These are phyloP conservation scores for Parotia lawesii DNA, from an alignment of 2,113 vertebrate genomes.

Conservation along the genomic window DNA sequence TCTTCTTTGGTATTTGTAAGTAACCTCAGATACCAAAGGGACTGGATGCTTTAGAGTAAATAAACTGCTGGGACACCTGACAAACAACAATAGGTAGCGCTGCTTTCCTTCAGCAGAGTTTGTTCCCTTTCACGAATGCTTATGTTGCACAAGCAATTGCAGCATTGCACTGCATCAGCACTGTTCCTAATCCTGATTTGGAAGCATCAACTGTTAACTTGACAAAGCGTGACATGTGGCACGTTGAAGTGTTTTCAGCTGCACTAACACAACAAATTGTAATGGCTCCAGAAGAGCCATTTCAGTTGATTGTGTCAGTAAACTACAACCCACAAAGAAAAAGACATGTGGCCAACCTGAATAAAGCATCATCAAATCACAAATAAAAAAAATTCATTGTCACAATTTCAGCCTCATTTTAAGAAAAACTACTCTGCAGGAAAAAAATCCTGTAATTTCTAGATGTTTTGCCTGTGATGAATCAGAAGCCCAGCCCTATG, in stretches of 20 bases:
- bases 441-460: not conserved
- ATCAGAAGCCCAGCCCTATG: not conserved
- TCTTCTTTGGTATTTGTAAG: not conserved
- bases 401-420: not conserved
- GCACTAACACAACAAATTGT: conserved; percentile 37
- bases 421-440: not conserved
- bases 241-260: conserved; percentile 58
- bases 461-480: not conserved
- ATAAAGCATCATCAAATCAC: not conserved
- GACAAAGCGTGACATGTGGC: conserved; percentile 47
- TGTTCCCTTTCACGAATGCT: conserved; percentile 26
- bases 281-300: conserved; percentile 48
- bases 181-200: conserved; percentile 63
- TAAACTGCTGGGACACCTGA: not conserved
- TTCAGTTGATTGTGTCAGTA: conserved; percentile 26
- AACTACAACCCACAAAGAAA: conserved; percentile 16
- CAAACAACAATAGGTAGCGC: not conserved
- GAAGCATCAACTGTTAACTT: conserved; percentile 48
- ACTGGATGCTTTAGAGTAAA: not conserved
- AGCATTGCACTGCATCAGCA: conserved; percentile 59
- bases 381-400: not conserved
- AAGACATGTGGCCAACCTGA: not conserved
- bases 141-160: conserved; percentile 45
- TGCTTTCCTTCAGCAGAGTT: not conserved
- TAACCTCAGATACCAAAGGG: not conserved